A percentile compares a stretch with the other conserved stretches of the same genome.
Evolutionary conservation across 2,888 invertebrate species (phyloP).

Genomic region (Netelia inedita): DNA sequence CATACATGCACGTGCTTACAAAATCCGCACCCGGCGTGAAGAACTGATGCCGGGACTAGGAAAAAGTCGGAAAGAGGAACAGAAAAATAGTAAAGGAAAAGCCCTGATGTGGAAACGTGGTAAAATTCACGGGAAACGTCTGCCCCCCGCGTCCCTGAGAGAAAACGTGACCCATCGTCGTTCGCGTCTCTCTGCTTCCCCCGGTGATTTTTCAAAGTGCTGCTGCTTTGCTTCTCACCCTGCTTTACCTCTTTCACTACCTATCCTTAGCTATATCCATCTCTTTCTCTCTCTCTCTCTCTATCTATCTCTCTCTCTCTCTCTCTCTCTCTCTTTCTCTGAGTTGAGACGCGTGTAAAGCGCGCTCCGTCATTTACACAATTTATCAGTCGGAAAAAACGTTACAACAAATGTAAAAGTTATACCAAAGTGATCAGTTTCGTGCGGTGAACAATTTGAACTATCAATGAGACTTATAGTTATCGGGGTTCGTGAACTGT

Average conservation of each 20-base stretch:
- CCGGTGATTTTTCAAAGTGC: conserved; percentile 68
- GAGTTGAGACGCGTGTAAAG: conserved; percentile 5
- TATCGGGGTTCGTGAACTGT: neutral
- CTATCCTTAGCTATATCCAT: neutral
- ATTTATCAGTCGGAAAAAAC: conserved; percentile 1
- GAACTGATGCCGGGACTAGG: neutral
- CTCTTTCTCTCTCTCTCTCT: neutral
- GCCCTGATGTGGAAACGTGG: conserved; percentile 17
- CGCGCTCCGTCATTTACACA: conserved; percentile 3
- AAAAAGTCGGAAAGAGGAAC: neutral
- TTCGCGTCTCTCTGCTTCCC: conserved; percentile 40
- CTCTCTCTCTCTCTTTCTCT: neutral
- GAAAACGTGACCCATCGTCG: conserved; percentile 65
- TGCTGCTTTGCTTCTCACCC: conserved; percentile 46
- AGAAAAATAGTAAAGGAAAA: conserved; percentile 41
- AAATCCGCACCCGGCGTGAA: conserved; percentile 26
- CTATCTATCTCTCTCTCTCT: conserved; percentile 14
- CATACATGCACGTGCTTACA: conserved; percentile 14
- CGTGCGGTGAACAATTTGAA: too few relatives aligned
- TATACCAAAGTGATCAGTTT: too few relatives aligned
- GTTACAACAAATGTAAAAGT: neutral
- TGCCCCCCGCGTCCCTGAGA: conserved; percentile 52
- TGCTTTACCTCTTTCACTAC: neutral
- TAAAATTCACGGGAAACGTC: conserved; percentile 59
- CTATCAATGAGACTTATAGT: neutral